Conservation (phyloP, 1,140 invertebrate species). For the Gonioctena quinquepunctata region DNA sequence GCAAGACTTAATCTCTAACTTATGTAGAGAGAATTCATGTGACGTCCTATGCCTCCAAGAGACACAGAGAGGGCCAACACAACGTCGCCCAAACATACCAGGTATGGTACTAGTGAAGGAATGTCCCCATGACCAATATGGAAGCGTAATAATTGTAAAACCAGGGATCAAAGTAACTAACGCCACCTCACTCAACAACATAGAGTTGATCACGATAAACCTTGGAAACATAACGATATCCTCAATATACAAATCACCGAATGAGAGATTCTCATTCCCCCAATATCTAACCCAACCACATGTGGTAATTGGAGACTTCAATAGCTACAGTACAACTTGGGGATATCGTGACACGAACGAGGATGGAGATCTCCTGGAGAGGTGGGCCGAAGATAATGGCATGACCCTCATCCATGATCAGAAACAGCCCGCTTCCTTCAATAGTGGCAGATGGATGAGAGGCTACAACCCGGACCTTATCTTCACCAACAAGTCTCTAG, state of each 20-base stretch:
- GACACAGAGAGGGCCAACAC: neutral
- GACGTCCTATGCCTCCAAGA: conserved; percentile 12
- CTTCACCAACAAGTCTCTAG: too few species aligned
- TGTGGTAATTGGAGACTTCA: too few species aligned
- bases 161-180: neutral
- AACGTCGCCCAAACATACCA: neutral
- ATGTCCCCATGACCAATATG: conserved; percentile 7
- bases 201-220: neutral
- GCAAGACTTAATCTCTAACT: neutral
- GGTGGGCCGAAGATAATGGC: conserved; percentile 3
- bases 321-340: too few species aligned
- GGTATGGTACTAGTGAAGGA: conserved; percentile 3
- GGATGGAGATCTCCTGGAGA: conserved; percentile 18
- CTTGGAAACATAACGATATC: neutral
- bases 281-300: too few species aligned
- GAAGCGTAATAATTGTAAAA: neutral
- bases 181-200: neutral
- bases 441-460: conserved; percentile 22
- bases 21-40: neutral
- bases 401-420: conserved; percentile 18
- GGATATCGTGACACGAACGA: too few species aligned
- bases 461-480: too few species aligned
- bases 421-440: conserved; percentile 24
- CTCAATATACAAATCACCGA: neutral
- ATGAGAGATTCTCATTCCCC: neutral